phyloP scores from a whole-genome alignment of 1,140 invertebrate species.

The Papilio aristodemus region DNA sequence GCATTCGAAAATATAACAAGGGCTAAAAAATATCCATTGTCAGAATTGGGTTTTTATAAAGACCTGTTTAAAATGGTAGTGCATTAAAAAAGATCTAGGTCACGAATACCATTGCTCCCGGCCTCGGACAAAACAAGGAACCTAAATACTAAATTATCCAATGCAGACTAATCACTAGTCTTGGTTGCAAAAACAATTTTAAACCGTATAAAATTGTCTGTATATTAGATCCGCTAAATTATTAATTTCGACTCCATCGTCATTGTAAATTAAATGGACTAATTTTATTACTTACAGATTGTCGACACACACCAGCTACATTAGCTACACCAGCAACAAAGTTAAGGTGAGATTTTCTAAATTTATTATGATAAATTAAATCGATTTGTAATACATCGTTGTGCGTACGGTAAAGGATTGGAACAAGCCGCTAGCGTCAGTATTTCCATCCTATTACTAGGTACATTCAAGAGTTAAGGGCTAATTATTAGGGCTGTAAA shows the following conservation, averaged over 20 bases:
- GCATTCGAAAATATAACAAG: slow-evolving; percentile 37
- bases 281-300: slow-evolving; percentile 43
- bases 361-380: slow-evolving; percentile 18
- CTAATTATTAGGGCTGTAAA: too few relatives aligned
- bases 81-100: slow-evolving; percentile 70
- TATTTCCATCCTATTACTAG: too few relatives aligned
- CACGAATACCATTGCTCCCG: slow-evolving; percentile 69
- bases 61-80: slow-evolving; percentile 50
- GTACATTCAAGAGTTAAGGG: too few relatives aligned
- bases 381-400: too few relatives aligned
- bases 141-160: slow-evolving; percentile 73
- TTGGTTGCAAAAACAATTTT: slow-evolving; percentile 54
- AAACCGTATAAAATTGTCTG: slow-evolving; percentile 58
- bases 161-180: slow-evolving; percentile 64
- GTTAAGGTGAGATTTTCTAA: slow-evolving; percentile 44
- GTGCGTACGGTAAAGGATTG: too few relatives aligned
- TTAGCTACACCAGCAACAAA: slow-evolving; percentile 23
- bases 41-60: slow-evolving; percentile 44
- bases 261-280: too few relatives aligned
- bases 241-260: too few relatives aligned
- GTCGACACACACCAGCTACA: slow-evolving; percentile 7
- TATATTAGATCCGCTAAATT: slow-evolving; percentile 41
- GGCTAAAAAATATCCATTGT: slow-evolving; percentile 45
- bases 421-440: too few relatives aligned
- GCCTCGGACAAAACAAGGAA: slow-evolving; percentile 67